Evolutionary conservation across 37 sponge, comb jelly and placozoan species (phyloP), one percentile per base, ranked within the genome.

Genomic region (Hormiphora californensis): DNA sequence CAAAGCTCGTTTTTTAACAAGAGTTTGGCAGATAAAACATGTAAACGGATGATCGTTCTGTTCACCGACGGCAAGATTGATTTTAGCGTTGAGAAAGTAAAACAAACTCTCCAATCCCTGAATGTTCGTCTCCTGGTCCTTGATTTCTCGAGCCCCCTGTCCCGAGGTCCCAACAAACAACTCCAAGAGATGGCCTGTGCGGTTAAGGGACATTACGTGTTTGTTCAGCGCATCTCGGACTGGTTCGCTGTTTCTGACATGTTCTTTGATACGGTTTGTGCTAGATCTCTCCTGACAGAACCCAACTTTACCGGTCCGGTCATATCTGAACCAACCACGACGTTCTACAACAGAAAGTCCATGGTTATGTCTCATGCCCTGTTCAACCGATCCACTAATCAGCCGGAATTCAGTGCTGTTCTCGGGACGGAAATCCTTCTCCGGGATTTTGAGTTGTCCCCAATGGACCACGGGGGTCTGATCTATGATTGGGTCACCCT

Each of bases 61-160:
- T 73, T 73, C 81, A 73, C 81, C 1, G 81, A 73, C 22, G 81
- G 81, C 46, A 73, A 33, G 35, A 73, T 73, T 19, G 81, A 27
- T 0, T 73, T 73, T 28, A 36, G 25, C 81, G 17, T 33, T 7
- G 43, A 73, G 7, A 3, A 33, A 39, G 23, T 73, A 22, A 33
- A 25, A 73, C 46, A 73, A 40, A 73, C 46, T 36, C 46, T 73
- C 1, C 9, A 39, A 43, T 46, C 46, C 7, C 5, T 73, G 8
- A 73, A 73, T 22, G 39, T 73, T 7, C 40, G 23, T 5, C 35
- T 73, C 1, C 32, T 73, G 1, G 81, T 73, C 39, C 38, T 73
- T 7, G 38, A 73, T 40, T 73, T 73, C 44, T 73, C 81, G 4
- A 73, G 81, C 46, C 81, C 81, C 44, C 35, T 33, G 0, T 27